These are phyloP conservation scores for Masticophis lateralis DNA, from an alignment of 2,797 vertebrate species.

Conservation along the genomic window DNA sequence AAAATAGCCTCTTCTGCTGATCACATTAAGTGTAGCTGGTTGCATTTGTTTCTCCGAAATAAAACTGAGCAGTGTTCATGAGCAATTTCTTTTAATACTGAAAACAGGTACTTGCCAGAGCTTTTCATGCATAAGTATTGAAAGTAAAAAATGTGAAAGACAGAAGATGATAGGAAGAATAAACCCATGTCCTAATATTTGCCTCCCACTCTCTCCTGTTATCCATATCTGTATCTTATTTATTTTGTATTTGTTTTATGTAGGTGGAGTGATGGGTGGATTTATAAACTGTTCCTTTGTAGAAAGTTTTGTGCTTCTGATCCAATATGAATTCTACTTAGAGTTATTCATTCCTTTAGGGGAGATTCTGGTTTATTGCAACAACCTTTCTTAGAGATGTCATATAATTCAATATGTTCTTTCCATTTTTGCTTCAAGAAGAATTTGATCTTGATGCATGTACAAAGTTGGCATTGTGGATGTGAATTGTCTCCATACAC, in stretches of 20 bases:
- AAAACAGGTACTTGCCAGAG: conserved; percentile 2
- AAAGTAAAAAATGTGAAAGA: conserved; percentile 3
- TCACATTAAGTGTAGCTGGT: background rate
- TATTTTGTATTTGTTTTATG: background rate
- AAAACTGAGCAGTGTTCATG: background rate
- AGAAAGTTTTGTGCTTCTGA: background rate
- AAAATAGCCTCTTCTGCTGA: background rate
- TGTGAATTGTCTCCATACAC: background rate
- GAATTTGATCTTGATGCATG: background rate
- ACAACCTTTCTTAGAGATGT: background rate
- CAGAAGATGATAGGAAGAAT: background rate
- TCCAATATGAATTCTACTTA: background rate
- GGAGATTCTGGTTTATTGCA: background rate
- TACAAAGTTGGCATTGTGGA: background rate
- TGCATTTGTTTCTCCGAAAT: conserved; percentile 8
- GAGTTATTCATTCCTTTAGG: background rate
- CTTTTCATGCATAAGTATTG: background rate
- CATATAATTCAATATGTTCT: background rate
- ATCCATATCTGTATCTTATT: background rate
- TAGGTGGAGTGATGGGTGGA: background rate
- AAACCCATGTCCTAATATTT: background rate
- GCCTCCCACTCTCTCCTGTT: background rate
- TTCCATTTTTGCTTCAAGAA: background rate
- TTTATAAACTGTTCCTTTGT: background rate
- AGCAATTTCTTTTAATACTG: background rate